Conservation (phyloP, 2,888 invertebrate genomes). For the Megaustenia siamemsis region DNA sequence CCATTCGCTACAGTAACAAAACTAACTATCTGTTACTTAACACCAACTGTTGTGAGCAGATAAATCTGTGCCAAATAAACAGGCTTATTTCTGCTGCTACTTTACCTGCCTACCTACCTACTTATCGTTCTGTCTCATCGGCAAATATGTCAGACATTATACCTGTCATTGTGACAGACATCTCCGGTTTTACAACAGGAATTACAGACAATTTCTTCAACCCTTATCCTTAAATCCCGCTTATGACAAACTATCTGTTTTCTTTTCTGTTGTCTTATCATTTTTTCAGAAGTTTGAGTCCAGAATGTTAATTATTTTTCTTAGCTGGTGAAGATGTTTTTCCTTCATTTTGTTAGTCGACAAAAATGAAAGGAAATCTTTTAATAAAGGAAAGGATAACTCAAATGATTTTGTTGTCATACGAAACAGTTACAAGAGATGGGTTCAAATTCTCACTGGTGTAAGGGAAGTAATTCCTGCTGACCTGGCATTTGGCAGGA, state of each 20-base stretch:
- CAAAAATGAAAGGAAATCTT: not conserved
- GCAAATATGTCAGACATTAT: not conserved
- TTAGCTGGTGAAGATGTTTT: not conserved
- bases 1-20: conserved; percentile 11
- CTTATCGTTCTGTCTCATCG: not conserved
- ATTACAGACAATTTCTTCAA: not conserved
- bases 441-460: too few relatives aligned
- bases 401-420: too few relatives aligned
- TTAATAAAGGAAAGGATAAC: not conserved
- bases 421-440: too few relatives aligned
- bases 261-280: too few relatives aligned
- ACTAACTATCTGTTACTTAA: not conserved
- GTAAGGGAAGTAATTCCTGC: too few relatives aligned
- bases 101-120: not conserved
- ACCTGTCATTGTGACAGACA: not conserved
- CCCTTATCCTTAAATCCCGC: not conserved
- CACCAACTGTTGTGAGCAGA: not conserved
- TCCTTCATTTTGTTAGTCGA: not conserved
- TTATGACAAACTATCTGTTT: not conserved
- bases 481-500: too few relatives aligned
- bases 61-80: not conserved
- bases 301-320: not conserved
- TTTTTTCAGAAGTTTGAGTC: not conserved
- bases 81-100: not conserved
- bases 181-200: not conserved